Conservation (phyloP, 2,113 vertebrate species). For the Actenoides lindsayi region DNA sequence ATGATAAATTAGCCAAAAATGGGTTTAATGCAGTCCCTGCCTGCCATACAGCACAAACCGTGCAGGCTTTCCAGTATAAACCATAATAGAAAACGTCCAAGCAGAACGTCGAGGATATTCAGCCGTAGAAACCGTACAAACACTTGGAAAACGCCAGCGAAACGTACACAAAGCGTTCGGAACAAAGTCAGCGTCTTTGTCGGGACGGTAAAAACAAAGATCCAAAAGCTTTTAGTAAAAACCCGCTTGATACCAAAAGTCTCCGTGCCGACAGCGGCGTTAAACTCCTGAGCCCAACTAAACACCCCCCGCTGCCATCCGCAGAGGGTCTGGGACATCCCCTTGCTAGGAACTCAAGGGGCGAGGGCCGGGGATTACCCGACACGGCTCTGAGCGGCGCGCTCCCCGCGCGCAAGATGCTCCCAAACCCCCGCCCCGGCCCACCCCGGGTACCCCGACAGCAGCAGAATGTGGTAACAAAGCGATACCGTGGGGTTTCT, state of each 20-base stretch:
- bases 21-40: conserved; percentile 61
- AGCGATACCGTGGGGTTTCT: accelerated
- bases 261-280: neutral
- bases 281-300: neutral
- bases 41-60: neutral
- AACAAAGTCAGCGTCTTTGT: neutral
- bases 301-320: neutral
- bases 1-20: conserved; percentile 7
- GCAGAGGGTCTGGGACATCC: neutral
- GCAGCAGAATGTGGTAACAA: neutral
- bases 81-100: conserved; percentile 38
- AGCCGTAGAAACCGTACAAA: conserved; percentile 47
- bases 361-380: neutral
- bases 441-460: accelerated
- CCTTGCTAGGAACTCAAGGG: neutral
- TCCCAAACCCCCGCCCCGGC: accelerated
- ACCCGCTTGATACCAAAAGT: conserved; percentile 47
- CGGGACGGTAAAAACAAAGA: neutral
- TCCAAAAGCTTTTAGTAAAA: conserved; percentile 59
- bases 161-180: neutral
- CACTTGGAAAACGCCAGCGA: conserved; percentile 5
- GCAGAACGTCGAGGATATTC: neutral
- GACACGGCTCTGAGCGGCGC: neutral
- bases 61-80: conserved; percentile 9
- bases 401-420: neutral